These are phyloP conservation scores for Marisa cornuarietis DNA, from an alignment of 1,140 invertebrate species.

Conservation along the genomic window DNA sequence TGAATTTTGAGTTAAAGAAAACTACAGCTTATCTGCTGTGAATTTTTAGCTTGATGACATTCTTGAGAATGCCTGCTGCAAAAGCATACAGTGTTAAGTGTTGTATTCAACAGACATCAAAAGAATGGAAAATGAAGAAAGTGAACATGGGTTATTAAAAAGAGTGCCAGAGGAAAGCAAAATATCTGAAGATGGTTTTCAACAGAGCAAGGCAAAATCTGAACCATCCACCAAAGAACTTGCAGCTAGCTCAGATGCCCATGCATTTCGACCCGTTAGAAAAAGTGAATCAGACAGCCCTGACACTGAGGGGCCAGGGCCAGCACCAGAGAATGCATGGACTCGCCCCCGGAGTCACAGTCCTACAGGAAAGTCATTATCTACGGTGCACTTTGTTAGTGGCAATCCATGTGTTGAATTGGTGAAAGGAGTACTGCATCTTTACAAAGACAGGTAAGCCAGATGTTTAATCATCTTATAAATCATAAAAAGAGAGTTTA, in stretches of 20 bases:
- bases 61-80: neutral
- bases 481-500: neutral
- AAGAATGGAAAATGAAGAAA: conserved; percentile 12
- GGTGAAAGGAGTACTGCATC: conserved; percentile 93
- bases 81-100: neutral
- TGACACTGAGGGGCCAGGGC: conserved; percentile 19
- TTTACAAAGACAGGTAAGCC: conserved; percentile 88
- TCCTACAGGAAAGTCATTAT: conserved; percentile 33
- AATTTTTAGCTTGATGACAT: neutral
- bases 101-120: conserved; percentile 8
- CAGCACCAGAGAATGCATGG: conserved; percentile 6
- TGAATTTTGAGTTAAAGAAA: too few relatives aligned
- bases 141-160: conserved; percentile 1
- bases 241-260: conserved; percentile 7
- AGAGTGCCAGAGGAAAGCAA: neutral
- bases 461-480: neutral
- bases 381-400: conserved; percentile 79
- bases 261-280: conserved; percentile 13
- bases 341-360: conserved; percentile 47
- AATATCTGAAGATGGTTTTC: neutral
- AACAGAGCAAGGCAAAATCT: conserved; percentile 8
- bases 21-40: too few relatives aligned
- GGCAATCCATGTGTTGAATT: conserved; percentile 97
- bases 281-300: conserved; percentile 10
- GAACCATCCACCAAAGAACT: conserved; percentile 4